A percentile compares a stretch with the other conserved stretches of the same genome.
Evolutionary conservation across 2,797 vertebrate species (phyloP).

Genomic region (Sebastes nivosus): DNA sequence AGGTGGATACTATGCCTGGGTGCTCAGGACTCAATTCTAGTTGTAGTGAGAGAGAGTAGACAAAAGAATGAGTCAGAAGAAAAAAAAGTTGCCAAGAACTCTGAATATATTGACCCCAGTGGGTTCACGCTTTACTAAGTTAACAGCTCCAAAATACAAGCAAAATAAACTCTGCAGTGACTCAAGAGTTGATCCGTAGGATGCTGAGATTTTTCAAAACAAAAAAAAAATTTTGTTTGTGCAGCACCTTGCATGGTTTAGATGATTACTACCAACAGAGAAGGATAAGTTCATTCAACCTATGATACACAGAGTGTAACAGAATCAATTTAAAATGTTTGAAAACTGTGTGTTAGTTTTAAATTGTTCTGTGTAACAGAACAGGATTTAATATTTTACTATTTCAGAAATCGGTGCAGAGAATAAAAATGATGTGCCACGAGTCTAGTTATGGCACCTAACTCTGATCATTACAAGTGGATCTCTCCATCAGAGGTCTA

Average conservation of each 20-base stretch:
- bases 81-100: conserved; percentile 39
- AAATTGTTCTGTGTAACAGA: not conserved
- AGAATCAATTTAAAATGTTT: not conserved
- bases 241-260: not conserved
- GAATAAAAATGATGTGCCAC: not conserved
- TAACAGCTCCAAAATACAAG: conserved; percentile 29
- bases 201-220: not conserved
- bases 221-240: not conserved
- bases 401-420: not conserved
- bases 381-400: not conserved
- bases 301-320: not conserved
- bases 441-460: not conserved
- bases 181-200: not conserved
- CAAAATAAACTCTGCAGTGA: conserved; percentile 23
- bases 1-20: not conserved
- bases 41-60: not conserved
- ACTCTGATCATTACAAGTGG: not conserved
- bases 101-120: conserved; percentile 39
- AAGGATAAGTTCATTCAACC: conserved; percentile 25
- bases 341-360: not conserved
- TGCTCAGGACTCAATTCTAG: not conserved
- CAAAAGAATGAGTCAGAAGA: not conserved
- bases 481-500: not conserved
- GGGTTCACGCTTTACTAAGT: conserved; percentile 29
- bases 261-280: not conserved